phyloP scores from a whole-genome alignment of 2,797 vertebrate species.

The Mastacembelus armatus region DNA sequence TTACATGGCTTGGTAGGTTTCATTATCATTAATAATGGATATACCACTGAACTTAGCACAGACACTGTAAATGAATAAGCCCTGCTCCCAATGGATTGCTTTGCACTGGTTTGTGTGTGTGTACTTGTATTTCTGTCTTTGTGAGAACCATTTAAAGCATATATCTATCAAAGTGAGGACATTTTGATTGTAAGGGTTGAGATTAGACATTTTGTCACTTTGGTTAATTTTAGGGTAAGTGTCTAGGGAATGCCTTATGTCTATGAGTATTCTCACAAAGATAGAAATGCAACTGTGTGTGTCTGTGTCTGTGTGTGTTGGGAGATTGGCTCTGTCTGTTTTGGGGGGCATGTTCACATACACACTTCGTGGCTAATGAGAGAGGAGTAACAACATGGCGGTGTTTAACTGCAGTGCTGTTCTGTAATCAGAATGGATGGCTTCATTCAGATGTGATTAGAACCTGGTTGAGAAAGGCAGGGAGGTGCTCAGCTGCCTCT shows the following conservation, averaged over 20 bases:
- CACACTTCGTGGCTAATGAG: slow-evolving; percentile 68
- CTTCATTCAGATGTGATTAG: slow-evolving; percentile 74
- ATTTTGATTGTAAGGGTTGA: too few relatives aligned
- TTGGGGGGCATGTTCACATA: slow-evolving; percentile 41
- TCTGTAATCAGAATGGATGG: slow-evolving; percentile 73
- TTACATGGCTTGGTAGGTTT: slow-evolving; percentile 69
- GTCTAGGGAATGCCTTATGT: too few relatives aligned
- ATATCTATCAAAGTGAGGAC: too few relatives aligned
- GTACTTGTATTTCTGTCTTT: slow-evolving; percentile 27
- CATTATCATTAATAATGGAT: slow-evolving; percentile 78
- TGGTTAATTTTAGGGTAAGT: too few relatives aligned
- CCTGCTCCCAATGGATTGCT: slow-evolving; percentile 57
- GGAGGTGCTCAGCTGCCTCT: slow-evolving; percentile 35
- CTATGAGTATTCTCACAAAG: too few relatives aligned
- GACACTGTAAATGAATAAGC: slow-evolving; percentile 79
- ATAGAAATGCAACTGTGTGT: too few relatives aligned
- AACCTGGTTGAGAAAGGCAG: slow-evolving; percentile 42
- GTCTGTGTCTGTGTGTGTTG: not conserved
- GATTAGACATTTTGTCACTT: too few relatives aligned
- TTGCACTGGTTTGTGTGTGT: slow-evolving; percentile 49
- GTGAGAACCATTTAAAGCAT: too few relatives aligned
- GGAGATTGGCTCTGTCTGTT: slow-evolving; percentile 35
- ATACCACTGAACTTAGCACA: slow-evolving; percentile 72
- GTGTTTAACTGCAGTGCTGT: slow-evolving; percentile 71
- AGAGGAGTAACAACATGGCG: slow-evolving; percentile 69